Percentiles rank a stretch among this genome's conserved stretches.
Conservation (phyloP, 1,140 invertebrate genomes). For the Parapsyche elsis region DNA sequence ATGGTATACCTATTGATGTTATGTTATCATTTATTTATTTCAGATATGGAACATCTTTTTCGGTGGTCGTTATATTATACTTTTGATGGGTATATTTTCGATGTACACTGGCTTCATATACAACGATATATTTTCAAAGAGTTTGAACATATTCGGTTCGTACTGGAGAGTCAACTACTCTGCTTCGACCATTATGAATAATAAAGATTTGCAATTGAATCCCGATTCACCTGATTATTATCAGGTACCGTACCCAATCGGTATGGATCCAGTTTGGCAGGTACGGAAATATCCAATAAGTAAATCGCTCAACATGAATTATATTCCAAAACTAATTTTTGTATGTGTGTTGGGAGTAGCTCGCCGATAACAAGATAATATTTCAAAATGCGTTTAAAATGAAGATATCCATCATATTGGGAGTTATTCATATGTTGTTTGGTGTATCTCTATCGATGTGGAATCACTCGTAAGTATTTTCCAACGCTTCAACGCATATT, state of each 20-base stretch:
- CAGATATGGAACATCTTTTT: conserved; percentile 98
- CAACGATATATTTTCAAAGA: conserved; percentile 98
- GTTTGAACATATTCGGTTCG: conserved; percentile 95
- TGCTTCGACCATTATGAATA: conserved; percentile 64
- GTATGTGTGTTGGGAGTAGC: conserved; percentile 58
- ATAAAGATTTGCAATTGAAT: conserved; percentile 74
- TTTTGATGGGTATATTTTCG: conserved; percentile 98
- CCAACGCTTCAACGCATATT: conserved; percentile 11
- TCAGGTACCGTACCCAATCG: conserved; percentile 84
- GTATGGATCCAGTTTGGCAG: conserved; percentile 96
- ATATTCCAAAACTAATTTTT: not conserved
- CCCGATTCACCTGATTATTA: conserved; percentile 72
- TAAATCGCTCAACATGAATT: conserved; percentile 19
- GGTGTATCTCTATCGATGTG: conserved; percentile 84
- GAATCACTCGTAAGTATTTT: conserved; percentile 74
- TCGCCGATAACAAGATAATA: conserved; percentile 86
- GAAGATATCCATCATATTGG: conserved; percentile 95
- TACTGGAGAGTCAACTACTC: conserved; percentile 79
- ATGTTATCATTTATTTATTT: conserved; percentile 10
- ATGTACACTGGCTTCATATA: conserved; percentile 99
- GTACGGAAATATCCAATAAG: too few relatives aligned
- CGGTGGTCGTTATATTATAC: conserved; percentile 96
- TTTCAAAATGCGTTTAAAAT: conserved; percentile 95
- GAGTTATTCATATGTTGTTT: conserved; percentile 92
- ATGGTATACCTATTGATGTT: too few relatives aligned